A percentile compares a stretch with the other conserved stretches of the same genome.
phyloP scores from a whole-genome alignment of 2,797 vertebrate species.

The Florisuga fusca region DNA sequence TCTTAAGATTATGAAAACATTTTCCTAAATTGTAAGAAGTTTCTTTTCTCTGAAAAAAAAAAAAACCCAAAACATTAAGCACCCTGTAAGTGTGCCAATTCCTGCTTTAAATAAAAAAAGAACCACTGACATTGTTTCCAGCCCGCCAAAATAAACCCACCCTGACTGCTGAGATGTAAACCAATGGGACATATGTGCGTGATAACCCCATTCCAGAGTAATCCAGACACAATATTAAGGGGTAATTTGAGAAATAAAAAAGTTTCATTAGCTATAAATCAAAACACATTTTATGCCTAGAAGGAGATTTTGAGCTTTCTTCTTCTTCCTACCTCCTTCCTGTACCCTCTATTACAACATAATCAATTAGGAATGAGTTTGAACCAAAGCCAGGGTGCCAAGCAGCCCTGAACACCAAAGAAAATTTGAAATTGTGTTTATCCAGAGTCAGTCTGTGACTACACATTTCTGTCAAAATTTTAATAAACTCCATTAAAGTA shows the following conservation, averaged over 20 bases:
- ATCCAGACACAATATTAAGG: conserved; percentile 2
- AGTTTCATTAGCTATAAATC: conserved; percentile 48
- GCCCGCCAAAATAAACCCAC: conserved; percentile 50
- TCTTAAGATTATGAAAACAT: not conserved
- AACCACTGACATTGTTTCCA: conserved; percentile 36
- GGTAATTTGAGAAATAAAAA: conserved; percentile 54
- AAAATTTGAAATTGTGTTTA: not conserved
- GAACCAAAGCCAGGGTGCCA: not conserved
- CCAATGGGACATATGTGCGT: not conserved
- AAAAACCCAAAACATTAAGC: not conserved
- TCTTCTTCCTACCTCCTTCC: conserved; percentile 5
- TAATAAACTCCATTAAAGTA: not conserved
- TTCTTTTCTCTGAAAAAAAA: conserved; percentile 36
- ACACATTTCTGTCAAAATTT: not conserved
- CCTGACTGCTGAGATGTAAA: not conserved
- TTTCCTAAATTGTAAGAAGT: conserved; percentile 4
- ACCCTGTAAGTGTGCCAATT: conserved; percentile 7
- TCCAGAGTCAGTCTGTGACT: not conserved
- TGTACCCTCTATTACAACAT: not conserved
- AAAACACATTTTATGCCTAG: conserved; percentile 49
- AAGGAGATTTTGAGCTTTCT: conserved; percentile 37
- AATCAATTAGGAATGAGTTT: conserved; percentile 34
- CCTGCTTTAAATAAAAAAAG: conserved; percentile 58
- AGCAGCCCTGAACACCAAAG: not conserved
- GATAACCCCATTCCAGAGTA: conserved; percentile 44